Evolutionary conservation across 1,140 invertebrate species (phyloP).

Genomic region (Cryptotermes secundus): DNA sequence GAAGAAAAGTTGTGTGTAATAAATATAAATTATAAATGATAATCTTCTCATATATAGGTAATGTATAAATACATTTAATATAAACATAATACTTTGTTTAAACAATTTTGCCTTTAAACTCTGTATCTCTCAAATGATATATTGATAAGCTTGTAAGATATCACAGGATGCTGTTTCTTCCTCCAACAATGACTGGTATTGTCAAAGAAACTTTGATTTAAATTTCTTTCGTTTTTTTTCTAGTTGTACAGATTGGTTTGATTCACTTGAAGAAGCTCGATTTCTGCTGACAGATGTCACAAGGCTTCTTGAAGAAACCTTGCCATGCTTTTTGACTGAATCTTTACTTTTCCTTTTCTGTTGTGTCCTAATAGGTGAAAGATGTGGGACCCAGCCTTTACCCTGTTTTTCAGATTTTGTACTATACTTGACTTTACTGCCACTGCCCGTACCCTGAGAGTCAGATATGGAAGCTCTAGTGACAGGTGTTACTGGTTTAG

Average conservation of each 20-base stretch:
- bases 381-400: not conserved
- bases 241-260: not conserved
- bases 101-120: slow-evolving; percentile 1
- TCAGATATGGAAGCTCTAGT: not conserved
- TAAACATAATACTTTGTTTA: slow-evolving; percentile 4
- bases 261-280: not conserved
- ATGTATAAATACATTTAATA: slow-evolving; percentile 9
- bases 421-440: not conserved
- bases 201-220: slow-evolving; percentile 18
- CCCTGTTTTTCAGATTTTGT: slow-evolving; percentile 24
- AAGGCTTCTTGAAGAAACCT: not conserved
- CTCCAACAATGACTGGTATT: not conserved
- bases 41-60: not conserved
- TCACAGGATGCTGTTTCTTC: slow-evolving; percentile 10
- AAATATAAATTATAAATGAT: not conserved
- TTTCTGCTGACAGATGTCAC: not conserved
- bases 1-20: not conserved
- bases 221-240: slow-evolving; percentile 30
- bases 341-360: slow-evolving; percentile 24
- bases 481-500: not conserved
- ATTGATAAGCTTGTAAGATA: not conserved
- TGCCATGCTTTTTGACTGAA: not conserved
- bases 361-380: slow-evolving; percentile 18
- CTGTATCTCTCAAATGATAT: not conserved
- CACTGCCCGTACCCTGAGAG: not conserved